Evolutionary conservation across 2,113 vertebrate genomes (phyloP).

Genomic region (Mobula hypostoma): DNA sequence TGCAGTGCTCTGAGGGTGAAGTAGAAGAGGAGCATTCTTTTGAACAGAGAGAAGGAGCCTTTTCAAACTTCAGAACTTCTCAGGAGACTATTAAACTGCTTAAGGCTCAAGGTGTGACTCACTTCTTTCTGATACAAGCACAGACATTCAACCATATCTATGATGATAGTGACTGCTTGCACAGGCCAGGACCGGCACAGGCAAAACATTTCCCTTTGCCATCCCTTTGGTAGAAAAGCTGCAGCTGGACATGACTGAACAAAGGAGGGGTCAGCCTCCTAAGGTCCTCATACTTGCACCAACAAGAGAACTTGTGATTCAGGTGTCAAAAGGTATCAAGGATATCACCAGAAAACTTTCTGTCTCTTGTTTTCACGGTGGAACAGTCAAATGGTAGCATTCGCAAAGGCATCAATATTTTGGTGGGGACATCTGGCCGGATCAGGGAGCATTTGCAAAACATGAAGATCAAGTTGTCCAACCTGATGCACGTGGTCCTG

Average conservation of each 20-base stretch:
- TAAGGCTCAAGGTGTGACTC: constrained; percentile 74
- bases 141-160: constrained; percentile 80
- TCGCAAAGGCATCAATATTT: constrained; percentile 80
- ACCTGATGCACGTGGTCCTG: constrained; percentile 80
- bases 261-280: constrained; percentile 71
- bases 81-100: constrained; percentile 58
- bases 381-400: constrained; percentile 72
- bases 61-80: constrained; percentile 67
- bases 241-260: constrained; percentile 49
- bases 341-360: constrained; percentile 71
- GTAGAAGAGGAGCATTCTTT: constrained; percentile 46
- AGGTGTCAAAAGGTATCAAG: constrained; percentile 87
- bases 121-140: constrained; percentile 88
- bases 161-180: constrained; percentile 84
- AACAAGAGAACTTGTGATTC: constrained; percentile 87
- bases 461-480: constrained; percentile 73
- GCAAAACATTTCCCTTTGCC: constrained; percentile 93
- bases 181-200: constrained; percentile 90
- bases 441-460: constrained; percentile 88
- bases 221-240: constrained; percentile 84
- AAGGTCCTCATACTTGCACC: constrained; percentile 86
- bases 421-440: constrained; percentile 89
- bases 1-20: constrained; percentile 45
- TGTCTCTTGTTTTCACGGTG: constrained; percentile 88
- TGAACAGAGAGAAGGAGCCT: constrained; percentile 64